These are phyloP conservation scores for Brachyptera risi DNA, from an alignment of 2,888 invertebrate genomes.

Conservation along the genomic window DNA sequence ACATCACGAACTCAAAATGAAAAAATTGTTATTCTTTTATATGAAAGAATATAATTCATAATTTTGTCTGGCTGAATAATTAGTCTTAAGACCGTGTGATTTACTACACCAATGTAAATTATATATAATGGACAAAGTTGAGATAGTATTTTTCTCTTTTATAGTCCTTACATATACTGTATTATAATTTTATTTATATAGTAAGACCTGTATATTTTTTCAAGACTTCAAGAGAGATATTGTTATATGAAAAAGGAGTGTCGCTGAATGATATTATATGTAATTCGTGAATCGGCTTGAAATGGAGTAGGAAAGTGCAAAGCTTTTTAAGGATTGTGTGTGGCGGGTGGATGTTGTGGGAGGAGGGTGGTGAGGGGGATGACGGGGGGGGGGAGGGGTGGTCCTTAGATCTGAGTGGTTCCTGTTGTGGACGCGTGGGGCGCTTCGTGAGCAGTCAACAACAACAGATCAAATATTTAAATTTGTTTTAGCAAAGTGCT, in stretches of 20 bases:
- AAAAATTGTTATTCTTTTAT: constrained; percentile 12
- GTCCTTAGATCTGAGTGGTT: constrained; percentile 3
- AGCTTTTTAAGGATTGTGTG: neutral
- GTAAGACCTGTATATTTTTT: too few species aligned
- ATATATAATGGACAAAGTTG: too few species aligned
- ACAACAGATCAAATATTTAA: constrained; percentile 31
- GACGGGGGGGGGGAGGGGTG: too few species aligned
- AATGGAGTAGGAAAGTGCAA: neutral
- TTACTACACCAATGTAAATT: too few species aligned
- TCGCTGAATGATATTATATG: too few species aligned
- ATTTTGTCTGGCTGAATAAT: neutral
- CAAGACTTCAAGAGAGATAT: too few species aligned
- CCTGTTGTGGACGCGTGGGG: neutral
- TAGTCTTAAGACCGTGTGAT: neutral
- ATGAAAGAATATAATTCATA: constrained; percentile 12
- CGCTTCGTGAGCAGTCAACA: constrained; percentile 14
- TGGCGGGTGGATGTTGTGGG: neutral
- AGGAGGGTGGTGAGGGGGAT: neutral
- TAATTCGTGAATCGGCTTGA: constrained; percentile 11
- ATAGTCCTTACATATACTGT: too few species aligned
- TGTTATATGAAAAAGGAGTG: too few species aligned
- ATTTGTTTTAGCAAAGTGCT: constrained; percentile 30
- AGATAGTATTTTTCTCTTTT: too few species aligned
- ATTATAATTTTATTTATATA: too few species aligned
- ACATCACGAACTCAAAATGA: constrained; percentile 10